Conservation (phyloP, 2,888 invertebrate genomes). For the Stenoptilia bipunctidactyla region DNA sequence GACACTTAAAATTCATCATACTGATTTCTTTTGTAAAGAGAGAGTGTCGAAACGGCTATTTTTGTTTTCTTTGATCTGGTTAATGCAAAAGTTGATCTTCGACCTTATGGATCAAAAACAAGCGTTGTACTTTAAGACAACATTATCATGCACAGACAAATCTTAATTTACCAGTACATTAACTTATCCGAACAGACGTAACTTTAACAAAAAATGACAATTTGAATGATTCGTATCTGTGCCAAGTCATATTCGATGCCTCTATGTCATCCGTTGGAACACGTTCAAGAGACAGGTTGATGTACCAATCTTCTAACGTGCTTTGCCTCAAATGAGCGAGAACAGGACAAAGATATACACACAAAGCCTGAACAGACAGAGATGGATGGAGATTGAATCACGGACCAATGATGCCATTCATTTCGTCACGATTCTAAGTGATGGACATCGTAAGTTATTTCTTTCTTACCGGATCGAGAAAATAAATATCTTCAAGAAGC, state of each 20-base stretch:
- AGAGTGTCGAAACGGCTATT: too few relatives aligned
- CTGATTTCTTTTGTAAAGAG: too few relatives aligned
- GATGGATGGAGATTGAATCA: slow-evolving; percentile 19
- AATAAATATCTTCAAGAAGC: slow-evolving; percentile 12
- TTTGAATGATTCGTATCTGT: too few relatives aligned
- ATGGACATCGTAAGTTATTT: slow-evolving; percentile 13
- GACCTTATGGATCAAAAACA: too few relatives aligned
- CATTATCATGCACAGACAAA: too few relatives aligned
- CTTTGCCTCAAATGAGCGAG: slow-evolving; percentile 21
- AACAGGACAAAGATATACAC: slow-evolving; percentile 23
- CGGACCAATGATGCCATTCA: slow-evolving; percentile 20
- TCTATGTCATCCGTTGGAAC: slow-evolving; percentile 2
- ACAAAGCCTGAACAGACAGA: slow-evolving; percentile 18
- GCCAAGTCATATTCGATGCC: not conserved
- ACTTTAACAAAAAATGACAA: too few relatives aligned
- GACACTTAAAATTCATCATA: too few relatives aligned
- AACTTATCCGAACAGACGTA: too few relatives aligned
- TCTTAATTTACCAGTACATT: too few relatives aligned
- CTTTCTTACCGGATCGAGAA: slow-evolving; percentile 1
- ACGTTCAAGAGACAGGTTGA: slow-evolving; percentile 23
- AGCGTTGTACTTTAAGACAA: too few relatives aligned
- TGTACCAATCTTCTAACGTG: slow-evolving; percentile 38
- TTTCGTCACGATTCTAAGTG: slow-evolving; percentile 26
- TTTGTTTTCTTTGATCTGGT: too few relatives aligned
- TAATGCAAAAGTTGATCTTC: too few relatives aligned